Percentiles rank a stretch among this genome's conserved stretches.
Evolutionary conservation across 1,140 invertebrate species (phyloP).

Genomic region (Ceratina japonica): DNA sequence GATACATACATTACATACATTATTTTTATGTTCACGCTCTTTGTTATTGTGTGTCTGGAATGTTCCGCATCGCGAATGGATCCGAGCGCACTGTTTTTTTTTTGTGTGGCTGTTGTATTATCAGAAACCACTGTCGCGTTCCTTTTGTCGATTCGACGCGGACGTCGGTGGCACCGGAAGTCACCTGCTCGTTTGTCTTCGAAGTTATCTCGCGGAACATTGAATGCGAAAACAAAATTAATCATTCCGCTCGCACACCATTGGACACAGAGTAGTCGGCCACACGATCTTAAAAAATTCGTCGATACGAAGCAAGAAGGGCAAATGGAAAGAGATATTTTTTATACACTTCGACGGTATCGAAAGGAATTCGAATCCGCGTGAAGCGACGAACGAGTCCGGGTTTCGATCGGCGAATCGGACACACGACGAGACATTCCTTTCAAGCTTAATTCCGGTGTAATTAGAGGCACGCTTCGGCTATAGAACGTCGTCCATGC

Average conservation of each 20-base stretch:
- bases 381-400: background rate
- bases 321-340: background rate
- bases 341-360: background rate
- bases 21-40: too few relatives aligned
- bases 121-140: background rate
- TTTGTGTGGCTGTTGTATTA: background rate
- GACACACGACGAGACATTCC: slow-evolving; percentile 48
- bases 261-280: too few relatives aligned
- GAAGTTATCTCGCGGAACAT: background rate
- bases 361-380: background rate
- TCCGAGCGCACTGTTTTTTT: background rate
- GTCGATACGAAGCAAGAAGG: background rate
- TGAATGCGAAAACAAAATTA: slow-evolving; percentile 10
- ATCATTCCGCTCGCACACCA: background rate
- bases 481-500: slow-evolving; percentile 47
- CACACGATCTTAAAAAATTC: background rate
- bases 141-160: background rate
- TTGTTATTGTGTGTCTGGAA: background rate
- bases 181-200: background rate
- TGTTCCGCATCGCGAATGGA: background rate
- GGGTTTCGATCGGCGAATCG: slow-evolving; percentile 23
- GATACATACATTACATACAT: too few relatives aligned
- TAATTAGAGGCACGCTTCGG: slow-evolving; percentile 56
- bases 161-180: background rate
- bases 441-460: slow-evolving; percentile 62